These are phyloP conservation scores for Chaetodon auriga DNA, from an alignment of 2,113 vertebrate species.

Conservation along the genomic window DNA sequence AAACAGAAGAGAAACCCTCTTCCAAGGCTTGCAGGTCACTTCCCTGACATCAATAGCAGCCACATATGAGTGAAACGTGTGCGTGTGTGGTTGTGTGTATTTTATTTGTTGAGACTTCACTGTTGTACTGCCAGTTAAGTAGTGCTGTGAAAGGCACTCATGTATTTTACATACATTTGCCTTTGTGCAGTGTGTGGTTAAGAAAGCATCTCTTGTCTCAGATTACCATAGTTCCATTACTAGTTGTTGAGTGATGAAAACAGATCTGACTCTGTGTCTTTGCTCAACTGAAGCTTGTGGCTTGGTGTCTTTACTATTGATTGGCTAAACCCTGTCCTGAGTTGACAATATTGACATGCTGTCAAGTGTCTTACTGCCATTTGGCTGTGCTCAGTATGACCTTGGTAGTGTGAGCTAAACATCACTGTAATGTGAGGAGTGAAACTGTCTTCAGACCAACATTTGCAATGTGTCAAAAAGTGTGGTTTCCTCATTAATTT, in stretches of 20 bases:
- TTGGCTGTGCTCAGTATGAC: conserved; percentile 21
- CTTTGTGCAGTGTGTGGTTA: background rate
- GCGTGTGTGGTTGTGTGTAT: background rate
- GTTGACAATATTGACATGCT: conserved; percentile 43
- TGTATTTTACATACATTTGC: background rate
- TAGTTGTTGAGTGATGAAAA: conserved; percentile 38
- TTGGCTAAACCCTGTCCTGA: conserved; percentile 24
- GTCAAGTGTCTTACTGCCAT: conserved; percentile 5
- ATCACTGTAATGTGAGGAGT: background rate
- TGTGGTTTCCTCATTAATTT: background rate
- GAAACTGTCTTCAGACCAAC: background rate
- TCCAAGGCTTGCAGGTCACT: background rate
- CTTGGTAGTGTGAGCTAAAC: conserved; percentile 36
- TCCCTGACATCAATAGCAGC: conserved; percentile 29
- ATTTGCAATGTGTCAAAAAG: background rate
- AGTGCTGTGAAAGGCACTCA: conserved; percentile 19
- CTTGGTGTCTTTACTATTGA: conserved; percentile 38
- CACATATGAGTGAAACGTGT: conserved; percentile 9
- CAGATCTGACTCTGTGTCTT: conserved; percentile 40
- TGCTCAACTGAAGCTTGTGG: conserved; percentile 18
- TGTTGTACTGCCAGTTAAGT: background rate
- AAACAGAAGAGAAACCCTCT: too few species aligned
- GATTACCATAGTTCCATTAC: conserved; percentile 26
- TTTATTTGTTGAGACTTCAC: background rate
- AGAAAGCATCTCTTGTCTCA: conserved; percentile 21